A percentile compares a stretch with the other conserved stretches of the same genome.
Evolutionary conservation across 2,797 vertebrate genomes (phyloP).

Genomic region (Momotus momota): DNA sequence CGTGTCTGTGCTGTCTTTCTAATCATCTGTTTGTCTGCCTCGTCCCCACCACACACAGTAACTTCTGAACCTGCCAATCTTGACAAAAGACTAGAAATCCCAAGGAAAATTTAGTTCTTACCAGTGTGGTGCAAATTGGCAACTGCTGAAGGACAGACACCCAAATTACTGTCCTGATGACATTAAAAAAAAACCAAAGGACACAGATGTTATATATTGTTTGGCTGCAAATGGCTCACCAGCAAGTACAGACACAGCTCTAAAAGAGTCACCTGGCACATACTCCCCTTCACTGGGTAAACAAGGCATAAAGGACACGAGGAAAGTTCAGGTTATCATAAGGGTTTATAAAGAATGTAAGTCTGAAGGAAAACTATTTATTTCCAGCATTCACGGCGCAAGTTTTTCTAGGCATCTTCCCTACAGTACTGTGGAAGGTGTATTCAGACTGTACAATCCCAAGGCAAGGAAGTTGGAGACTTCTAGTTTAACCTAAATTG

Average conservation of each 20-base stretch:
- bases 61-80: not conserved
- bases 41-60: not conserved
- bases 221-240: not conserved
- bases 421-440: not conserved
- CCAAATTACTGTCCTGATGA: not conserved
- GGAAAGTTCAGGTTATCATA: not conserved
- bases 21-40: slow-evolving; percentile 27
- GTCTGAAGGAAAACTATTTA: not conserved
- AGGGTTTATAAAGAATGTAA: not conserved
- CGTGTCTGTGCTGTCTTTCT: slow-evolving; percentile 49
- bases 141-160: not conserved
- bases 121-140: not conserved
- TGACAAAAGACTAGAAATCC: not conserved
- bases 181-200: not conserved
- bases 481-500: not conserved
- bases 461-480: not conserved
- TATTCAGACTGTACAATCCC: not conserved
- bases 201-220: not conserved
- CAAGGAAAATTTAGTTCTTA: slow-evolving; percentile 1
- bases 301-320: not conserved
- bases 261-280: not conserved
- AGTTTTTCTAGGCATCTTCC: not conserved
- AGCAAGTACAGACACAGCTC: not conserved
- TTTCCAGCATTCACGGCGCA: not conserved
- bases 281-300: not conserved